phyloP scores from a whole-genome alignment of 1,140 invertebrate genomes.

The Oscheius sp. region DNA sequence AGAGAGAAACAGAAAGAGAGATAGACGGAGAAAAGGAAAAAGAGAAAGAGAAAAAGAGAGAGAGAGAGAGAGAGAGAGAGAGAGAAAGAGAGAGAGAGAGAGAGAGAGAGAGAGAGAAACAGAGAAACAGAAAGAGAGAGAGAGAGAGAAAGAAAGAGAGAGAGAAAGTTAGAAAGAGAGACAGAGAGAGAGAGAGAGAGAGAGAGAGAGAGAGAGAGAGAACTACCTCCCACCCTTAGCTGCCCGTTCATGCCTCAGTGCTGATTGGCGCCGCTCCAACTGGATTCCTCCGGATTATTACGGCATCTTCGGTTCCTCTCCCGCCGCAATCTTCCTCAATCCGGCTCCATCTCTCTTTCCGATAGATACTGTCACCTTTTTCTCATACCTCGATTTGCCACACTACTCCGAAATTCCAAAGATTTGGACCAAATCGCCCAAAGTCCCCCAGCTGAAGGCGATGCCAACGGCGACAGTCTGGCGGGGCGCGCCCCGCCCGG shows the following conservation, averaged over 20 bases:
- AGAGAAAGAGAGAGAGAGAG: background rate
- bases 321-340: background rate
- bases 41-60: background rate
- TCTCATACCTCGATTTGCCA: background rate
- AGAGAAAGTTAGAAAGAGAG: background rate
- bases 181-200: background rate
- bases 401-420: background rate
- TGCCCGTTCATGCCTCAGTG: constrained; percentile 1
- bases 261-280: background rate
- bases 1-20: background rate
- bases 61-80: background rate
- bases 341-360: background rate
- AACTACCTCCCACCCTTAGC: background rate
- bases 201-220: background rate
- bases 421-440: no score
- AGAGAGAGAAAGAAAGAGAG: background rate
- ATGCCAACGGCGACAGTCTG: no score
- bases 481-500: no score
- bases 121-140: background rate
- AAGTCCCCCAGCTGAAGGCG: no score
- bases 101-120: background rate
- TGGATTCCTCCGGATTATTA: constrained; percentile 11
- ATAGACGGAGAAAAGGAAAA: background rate
- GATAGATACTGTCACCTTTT: background rate
- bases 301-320: constrained; percentile 4